phyloP scores from a whole-genome alignment of 2,113 vertebrate genomes.

The Ammodytes marinus region DNA sequence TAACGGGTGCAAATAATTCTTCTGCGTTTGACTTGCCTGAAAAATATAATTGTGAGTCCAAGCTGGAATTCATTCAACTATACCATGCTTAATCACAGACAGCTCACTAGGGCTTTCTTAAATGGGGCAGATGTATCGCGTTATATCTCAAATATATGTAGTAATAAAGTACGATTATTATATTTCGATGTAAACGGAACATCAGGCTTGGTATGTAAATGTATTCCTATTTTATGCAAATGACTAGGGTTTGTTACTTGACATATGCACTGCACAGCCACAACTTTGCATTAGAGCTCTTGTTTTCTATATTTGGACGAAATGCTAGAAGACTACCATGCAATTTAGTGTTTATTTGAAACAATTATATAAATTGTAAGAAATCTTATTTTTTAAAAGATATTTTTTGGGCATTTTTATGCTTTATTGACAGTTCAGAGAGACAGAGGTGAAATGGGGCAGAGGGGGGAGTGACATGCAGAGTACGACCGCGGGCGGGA shows the following conservation, averaged over 20 bases:
- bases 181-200: neutral
- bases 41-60: neutral
- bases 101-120: neutral
- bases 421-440: too few relatives aligned
- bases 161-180: too few relatives aligned
- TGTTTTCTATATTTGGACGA: neutral
- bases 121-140: neutral
- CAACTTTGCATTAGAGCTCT: neutral
- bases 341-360: neutral
- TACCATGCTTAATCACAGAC: neutral
- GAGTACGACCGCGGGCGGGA: too few relatives aligned
- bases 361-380: neutral
- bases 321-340: neutral
- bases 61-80: constrained; percentile 1
- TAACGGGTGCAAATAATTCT: constrained; percentile 27
- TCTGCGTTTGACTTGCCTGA: constrained; percentile 5
- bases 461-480: too few relatives aligned
- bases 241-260: too few relatives aligned
- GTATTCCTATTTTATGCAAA: neutral
- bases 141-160: too few relatives aligned
- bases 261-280: neutral
- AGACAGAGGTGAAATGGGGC: too few relatives aligned
- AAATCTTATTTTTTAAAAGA: neutral
- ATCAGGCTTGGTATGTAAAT: neutral
- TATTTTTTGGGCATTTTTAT: too few relatives aligned